A percentile compares a stretch with the other conserved stretches of the same genome.
phyloP scores from a whole-genome alignment of 2,113 vertebrate species.

The Synchiropus splendidus region DNA sequence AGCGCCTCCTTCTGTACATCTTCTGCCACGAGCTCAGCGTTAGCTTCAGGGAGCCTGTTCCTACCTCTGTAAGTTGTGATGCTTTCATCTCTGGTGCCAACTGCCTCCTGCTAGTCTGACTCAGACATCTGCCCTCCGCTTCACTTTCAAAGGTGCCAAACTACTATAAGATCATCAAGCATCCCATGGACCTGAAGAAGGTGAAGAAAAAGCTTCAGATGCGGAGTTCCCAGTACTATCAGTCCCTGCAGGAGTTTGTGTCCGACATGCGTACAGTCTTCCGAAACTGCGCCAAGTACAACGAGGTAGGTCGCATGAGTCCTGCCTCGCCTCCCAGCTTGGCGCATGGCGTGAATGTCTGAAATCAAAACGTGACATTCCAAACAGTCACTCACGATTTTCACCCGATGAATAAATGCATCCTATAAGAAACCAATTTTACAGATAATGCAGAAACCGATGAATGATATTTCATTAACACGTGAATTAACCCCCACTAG shows the following conservation, averaged over 20 bases:
- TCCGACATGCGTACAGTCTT: conserved; percentile 91
- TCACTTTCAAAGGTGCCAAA: conserved; percentile 80
- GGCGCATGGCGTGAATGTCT: too few relatives aligned
- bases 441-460: too few relatives aligned
- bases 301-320: conserved; percentile 89
- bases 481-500: too few relatives aligned
- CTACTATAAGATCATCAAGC: conserved; percentile 98
- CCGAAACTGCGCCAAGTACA: conserved; percentile 98
- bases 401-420: too few relatives aligned
- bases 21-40: conserved; percentile 96
- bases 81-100: too few relatives aligned
- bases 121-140: too few relatives aligned
- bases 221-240: conserved; percentile 88
- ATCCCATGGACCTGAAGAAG: conserved; percentile 92
- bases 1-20: conserved; percentile 89
- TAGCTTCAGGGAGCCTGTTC: conserved; percentile 92
- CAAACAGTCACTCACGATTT: too few relatives aligned
- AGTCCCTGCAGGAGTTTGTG: conserved; percentile 83
- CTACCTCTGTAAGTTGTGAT: conserved; percentile 80
- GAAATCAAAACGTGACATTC: too few relatives aligned
- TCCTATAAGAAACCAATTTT: too few relatives aligned
- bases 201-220: conserved; percentile 92
- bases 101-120: too few relatives aligned
- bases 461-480: too few relatives aligned
- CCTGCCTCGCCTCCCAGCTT: neutral